A percentile compares a stretch with the other conserved stretches of the same genome.
Evolutionary conservation across 2,888 invertebrate genomes (phyloP).

Genomic region (Amaurobius ferox): DNA sequence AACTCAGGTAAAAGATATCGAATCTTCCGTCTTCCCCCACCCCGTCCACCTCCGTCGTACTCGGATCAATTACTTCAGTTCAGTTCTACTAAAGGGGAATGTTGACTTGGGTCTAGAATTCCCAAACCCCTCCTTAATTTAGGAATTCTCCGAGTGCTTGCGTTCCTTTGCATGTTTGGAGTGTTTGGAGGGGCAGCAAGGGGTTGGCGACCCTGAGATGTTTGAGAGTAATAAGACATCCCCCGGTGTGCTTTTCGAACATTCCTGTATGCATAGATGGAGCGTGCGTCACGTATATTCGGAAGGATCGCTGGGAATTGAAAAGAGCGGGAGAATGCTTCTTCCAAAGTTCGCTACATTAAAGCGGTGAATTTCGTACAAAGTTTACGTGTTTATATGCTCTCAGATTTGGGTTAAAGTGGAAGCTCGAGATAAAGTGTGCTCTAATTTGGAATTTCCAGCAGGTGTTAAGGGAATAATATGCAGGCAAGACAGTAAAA

Average conservation of each 20-base stretch:
- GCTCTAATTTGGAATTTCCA: too few species aligned
- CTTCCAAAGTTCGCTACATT: too few species aligned
- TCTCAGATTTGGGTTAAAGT: too few species aligned
- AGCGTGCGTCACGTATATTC: background rate
- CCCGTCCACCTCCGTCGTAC: background rate
- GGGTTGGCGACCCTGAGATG: constrained; percentile 8
- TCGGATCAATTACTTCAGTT: constrained; percentile 2
- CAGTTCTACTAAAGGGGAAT: background rate
- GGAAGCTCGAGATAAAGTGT: too few species aligned
- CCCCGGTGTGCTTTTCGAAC: background rate
- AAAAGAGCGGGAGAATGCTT: too few species aligned
- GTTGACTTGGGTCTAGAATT: constrained; percentile 47
- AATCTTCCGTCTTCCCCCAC: background rate
- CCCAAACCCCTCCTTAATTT: constrained; percentile 66
- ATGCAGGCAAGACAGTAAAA: too few species aligned
- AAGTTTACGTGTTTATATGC: too few species aligned
- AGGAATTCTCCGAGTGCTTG: constrained; percentile 39
- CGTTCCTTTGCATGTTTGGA: background rate
- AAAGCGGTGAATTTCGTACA: too few species aligned
- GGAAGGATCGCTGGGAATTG: too few species aligned
- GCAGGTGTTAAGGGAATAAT: too few species aligned
- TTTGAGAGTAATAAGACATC: constrained; percentile 18
- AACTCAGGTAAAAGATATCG: background rate
- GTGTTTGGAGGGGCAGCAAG: background rate
- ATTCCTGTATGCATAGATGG: background rate